phyloP scores from a whole-genome alignment of 92 coral and sea anemone genomes.

The Pocillopora meandrina region DNA sequence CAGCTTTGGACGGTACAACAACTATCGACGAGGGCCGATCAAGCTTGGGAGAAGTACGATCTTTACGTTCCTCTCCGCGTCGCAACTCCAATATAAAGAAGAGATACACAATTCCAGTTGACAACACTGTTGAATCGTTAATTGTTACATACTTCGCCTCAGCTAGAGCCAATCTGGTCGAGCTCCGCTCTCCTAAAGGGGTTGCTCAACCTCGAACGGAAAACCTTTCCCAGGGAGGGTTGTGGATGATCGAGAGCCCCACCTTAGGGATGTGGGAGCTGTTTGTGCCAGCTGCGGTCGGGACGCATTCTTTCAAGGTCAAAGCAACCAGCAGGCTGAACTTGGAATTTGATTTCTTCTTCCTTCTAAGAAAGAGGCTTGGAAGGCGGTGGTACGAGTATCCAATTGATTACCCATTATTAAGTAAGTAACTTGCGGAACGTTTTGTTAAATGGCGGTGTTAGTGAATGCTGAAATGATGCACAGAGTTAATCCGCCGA shows the following conservation, averaged over 20 bases:
- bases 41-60: too few relatives aligned
- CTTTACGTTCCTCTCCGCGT: neutral
- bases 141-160: constrained; percentile 59
- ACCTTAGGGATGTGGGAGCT: constrained; percentile 59
- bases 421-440: constrained; percentile 9
- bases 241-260: constrained; percentile 58
- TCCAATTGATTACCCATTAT: constrained; percentile 12
- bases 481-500: too few relatives aligned
- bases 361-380: constrained; percentile 17
- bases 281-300: constrained; percentile 50
- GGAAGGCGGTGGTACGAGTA: constrained; percentile 6
- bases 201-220: constrained; percentile 24
- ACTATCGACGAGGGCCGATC: constrained; percentile 66
- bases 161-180: constrained; percentile 23
- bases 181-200: constrained; percentile 58
- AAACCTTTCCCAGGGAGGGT: constrained; percentile 50
- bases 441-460: too few relatives aligned
- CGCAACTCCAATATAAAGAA: constrained; percentile 19
- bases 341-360: constrained; percentile 65
- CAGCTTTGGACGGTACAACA: constrained; percentile 63
- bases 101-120: constrained; percentile 69
- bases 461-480: too few relatives aligned
- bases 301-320: constrained; percentile 78
- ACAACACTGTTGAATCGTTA: constrained; percentile 63
- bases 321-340: constrained; percentile 61